These are phyloP conservation scores for Thalassaphorura encarpata DNA, from an alignment of 1,140 invertebrate genomes.

Conservation along the genomic window DNA sequence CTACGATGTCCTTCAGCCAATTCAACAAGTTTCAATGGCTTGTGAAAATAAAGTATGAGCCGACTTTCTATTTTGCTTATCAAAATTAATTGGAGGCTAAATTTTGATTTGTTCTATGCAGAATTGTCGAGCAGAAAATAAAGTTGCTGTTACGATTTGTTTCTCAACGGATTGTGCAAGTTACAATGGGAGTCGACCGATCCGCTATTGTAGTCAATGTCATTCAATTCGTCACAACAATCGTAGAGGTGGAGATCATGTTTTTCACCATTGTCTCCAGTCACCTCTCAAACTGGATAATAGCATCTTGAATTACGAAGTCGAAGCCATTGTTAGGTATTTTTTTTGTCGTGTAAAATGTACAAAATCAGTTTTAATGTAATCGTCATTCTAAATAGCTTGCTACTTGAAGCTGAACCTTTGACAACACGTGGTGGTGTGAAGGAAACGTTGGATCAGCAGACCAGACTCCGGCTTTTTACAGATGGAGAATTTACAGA, in stretches of 20 bases:
- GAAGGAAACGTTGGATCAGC: constrained; percentile 34
- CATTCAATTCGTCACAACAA: constrained; percentile 80
- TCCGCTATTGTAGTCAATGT: constrained; percentile 74
- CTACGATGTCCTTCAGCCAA: constrained; percentile 84
- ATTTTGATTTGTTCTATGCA: constrained; percentile 38
- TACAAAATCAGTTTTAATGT: too few species aligned
- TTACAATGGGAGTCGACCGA: constrained; percentile 91
- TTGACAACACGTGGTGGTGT: constrained; percentile 43
- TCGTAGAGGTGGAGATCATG: constrained; percentile 71
- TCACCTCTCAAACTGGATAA: constrained; percentile 77
- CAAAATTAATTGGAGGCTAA: neutral
- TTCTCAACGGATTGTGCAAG: constrained; percentile 94
- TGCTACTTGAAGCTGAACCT: constrained; percentile 68
- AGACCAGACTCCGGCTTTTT: constrained; percentile 39
- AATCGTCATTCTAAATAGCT: too few species aligned
- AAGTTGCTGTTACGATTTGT: constrained; percentile 90
- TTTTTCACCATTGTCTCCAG: constrained; percentile 74
- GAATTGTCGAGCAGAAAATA: constrained; percentile 86
- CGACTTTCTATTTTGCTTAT: neutral
- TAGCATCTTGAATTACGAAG: constrained; percentile 84
- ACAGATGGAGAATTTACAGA: constrained; percentile 39
- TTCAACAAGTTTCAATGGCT: constrained; percentile 84
- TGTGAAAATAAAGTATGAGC: constrained; percentile 82
- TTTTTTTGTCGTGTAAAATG: too few species aligned
- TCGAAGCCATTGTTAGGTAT: constrained; percentile 92